Percentiles rank a stretch among this genome's conserved stretches.
Evolutionary conservation across 2,888 invertebrate species (phyloP).

Genomic region (Gisinianus flammeolus): DNA sequence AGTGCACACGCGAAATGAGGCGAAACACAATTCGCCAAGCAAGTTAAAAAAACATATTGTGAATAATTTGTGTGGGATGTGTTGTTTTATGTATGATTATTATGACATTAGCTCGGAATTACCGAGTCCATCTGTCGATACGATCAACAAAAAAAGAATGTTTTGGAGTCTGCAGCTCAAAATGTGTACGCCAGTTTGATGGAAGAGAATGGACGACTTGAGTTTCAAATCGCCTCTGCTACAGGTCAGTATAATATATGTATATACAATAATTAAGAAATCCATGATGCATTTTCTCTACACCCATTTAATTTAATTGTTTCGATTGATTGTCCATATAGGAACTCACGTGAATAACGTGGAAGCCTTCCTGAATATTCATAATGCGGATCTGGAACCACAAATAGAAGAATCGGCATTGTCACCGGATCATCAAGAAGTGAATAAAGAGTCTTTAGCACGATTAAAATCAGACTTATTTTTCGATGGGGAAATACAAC

Average conservation of each 20-base stretch:
- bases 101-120: conserved; percentile 48
- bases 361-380: neutral
- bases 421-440: neutral
- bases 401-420: neutral
- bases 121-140: conserved; percentile 54
- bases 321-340: neutral
- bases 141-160: conserved; percentile 46
- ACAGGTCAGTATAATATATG: conserved; percentile 43
- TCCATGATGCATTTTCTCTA: neutral
- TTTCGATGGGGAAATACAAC: neutral
- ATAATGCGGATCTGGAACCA: neutral
- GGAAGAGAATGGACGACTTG: conserved; percentile 27
- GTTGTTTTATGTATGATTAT: too few species aligned
- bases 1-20: neutral
- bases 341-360: conserved; percentile 28
- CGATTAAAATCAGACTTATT: conserved; percentile 21
- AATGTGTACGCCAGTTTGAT: conserved; percentile 47
- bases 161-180: conserved; percentile 50
- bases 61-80: too few species aligned
- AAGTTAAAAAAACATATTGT: too few species aligned
- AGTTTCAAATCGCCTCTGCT: conserved; percentile 51
- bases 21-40: too few species aligned
- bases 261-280: neutral
- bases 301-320: neutral
- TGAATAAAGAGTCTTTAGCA: conserved; percentile 10